A percentile compares a stretch with the other conserved stretches of the same genome.
These are phyloP conservation scores for Paratilapia polleni DNA, from an alignment of 2,113 vertebrate species.

Conservation along the genomic window DNA sequence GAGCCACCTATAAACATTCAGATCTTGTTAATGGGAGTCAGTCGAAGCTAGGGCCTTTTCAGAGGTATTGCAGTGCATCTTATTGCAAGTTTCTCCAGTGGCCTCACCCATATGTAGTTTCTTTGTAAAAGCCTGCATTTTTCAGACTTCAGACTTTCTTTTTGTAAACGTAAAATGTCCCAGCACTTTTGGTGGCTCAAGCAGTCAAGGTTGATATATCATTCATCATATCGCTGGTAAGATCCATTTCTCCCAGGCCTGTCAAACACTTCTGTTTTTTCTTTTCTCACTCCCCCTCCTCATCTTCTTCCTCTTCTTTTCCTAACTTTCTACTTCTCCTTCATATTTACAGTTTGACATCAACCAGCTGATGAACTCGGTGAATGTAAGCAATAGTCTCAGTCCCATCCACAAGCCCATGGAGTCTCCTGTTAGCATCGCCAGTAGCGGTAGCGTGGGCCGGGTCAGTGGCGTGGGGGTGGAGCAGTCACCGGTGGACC, in stretches of 20 bases:
- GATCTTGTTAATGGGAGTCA: neutral
- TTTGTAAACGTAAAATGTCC: neutral
- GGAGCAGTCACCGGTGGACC: conserved; percentile 90
- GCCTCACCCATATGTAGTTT: neutral
- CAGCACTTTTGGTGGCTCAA: neutral
- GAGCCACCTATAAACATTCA: neutral
- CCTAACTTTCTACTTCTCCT: neutral
- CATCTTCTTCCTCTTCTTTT: neutral
- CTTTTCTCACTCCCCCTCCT: neutral
- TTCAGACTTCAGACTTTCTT: neutral
- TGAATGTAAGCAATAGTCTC: conserved; percentile 83
- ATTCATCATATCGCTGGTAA: neutral
- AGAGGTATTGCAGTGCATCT: neutral
- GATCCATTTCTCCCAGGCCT: neutral
- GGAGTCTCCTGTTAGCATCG: conserved; percentile 68
- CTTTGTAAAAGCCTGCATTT: neutral
- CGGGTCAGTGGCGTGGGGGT: conserved; percentile 67
- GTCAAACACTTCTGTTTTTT: neutral
- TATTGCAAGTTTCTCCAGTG: neutral
- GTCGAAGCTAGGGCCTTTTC: neutral
- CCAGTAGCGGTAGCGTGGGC: conserved; percentile 14
- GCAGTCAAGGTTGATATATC: neutral
- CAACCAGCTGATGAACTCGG: conserved; percentile 86
- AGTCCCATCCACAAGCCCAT: conserved; percentile 83
- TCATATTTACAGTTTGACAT: conserved; percentile 84